Percentiles rank a stretch among this genome's conserved stretches.
These are phyloP conservation scores for Melozone crissalis DNA, from an alignment of 2,113 vertebrate species.

Conservation along the genomic window DNA sequence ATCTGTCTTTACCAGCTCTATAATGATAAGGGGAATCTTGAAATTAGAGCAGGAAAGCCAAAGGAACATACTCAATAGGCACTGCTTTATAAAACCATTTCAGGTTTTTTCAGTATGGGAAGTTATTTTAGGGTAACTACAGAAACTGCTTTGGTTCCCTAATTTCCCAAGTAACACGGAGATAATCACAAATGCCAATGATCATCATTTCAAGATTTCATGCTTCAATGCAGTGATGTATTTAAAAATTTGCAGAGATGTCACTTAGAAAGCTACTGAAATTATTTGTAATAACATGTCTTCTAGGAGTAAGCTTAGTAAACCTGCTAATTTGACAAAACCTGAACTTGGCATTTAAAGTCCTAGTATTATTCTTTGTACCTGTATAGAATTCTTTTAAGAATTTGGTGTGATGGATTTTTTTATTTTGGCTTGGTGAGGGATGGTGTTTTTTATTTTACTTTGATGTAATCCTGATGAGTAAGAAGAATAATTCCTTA, in stretches of 20 bases:
- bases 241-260: background rate
- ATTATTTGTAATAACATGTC: background rate
- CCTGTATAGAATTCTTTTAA: background rate
- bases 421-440: background rate
- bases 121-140: background rate
- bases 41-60: background rate
- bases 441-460: background rate
- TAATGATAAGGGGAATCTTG: background rate
- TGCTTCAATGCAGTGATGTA: accelerated
- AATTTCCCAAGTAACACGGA: background rate
- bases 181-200: background rate
- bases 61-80: background rate
- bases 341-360: background rate
- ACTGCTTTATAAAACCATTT: background rate
- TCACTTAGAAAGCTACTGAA: background rate
- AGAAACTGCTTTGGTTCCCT: background rate
- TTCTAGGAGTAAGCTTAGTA: background rate
- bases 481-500: background rate
- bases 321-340: background rate
- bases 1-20: background rate
- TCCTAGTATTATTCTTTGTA: background rate
- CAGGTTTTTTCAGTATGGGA: background rate
- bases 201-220: background rate
- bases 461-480: background rate
- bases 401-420: background rate